Evolutionary conservation across 92 coral and sea anemone species (phyloP).

Genomic region (Zoanthus gigantus): DNA sequence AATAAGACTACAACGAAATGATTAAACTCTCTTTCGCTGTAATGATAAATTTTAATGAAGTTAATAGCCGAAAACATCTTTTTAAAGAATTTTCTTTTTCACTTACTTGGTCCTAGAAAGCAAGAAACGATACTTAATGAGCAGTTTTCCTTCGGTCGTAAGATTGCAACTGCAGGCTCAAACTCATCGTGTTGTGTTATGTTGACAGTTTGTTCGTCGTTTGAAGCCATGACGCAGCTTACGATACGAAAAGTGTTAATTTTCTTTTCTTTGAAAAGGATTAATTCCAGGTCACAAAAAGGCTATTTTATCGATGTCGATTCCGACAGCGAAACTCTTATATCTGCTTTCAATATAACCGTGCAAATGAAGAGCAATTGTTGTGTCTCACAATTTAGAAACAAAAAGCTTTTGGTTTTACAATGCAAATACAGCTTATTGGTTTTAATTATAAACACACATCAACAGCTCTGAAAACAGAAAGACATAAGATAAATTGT

Average conservation of each 20-base stretch:
- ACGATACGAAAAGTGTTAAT: too few relatives aligned
- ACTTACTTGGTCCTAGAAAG: constrained; percentile 45
- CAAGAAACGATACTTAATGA: constrained; percentile 30
- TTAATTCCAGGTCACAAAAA: not conserved
- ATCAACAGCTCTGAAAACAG: constrained; percentile 24
- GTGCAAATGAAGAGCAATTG: not conserved
- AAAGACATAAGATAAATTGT: constrained; percentile 7
- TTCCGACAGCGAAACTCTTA: not conserved
- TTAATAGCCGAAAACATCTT: not conserved
- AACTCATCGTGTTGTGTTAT: constrained; percentile 25
- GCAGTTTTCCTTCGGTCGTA: constrained; percentile 32
- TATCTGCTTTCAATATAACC: not conserved
- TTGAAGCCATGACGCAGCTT: not conserved
- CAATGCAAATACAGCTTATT: constrained; percentile 17
- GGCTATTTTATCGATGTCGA: not conserved
- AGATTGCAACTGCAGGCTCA: constrained; percentile 20
- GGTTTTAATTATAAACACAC: constrained; percentile 17
- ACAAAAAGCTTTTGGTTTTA: not conserved
- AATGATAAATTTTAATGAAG: not conserved
- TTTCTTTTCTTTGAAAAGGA: not conserved
- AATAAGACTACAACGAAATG: not conserved
- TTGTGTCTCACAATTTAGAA: not conserved
- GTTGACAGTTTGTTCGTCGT: constrained; percentile 32
- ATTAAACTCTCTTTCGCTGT: not conserved
- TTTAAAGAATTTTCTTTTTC: not conserved